Conservation (phyloP, 2,113 vertebrate species). For the Bungarus multicinctus region DNA sequence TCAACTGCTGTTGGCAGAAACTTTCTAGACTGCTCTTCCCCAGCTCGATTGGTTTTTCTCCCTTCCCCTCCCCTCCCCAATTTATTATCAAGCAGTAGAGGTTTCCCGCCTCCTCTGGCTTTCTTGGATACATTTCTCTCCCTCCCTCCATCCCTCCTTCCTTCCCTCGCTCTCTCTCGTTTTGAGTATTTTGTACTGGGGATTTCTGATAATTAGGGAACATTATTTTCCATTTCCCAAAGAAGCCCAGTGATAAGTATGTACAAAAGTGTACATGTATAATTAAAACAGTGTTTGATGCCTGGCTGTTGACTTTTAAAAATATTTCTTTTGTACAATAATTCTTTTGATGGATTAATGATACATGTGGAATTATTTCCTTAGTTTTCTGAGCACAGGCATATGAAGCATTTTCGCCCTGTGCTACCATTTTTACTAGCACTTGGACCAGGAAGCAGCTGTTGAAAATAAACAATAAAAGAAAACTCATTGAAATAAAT, state of each 20-base stretch:
- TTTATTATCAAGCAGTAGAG: neutral
- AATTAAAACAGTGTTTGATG: neutral
- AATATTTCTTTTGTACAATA: neutral
- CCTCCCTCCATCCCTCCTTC: too few species aligned
- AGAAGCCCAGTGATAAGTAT: neutral
- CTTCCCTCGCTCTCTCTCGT: neutral
- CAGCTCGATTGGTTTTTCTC: neutral
- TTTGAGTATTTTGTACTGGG: neutral
- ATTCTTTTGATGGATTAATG: neutral
- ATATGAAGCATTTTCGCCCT: neutral
- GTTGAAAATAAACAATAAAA: conserved; percentile 5
- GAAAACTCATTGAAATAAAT: neutral
- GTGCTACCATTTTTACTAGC: neutral
- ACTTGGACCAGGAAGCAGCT: conserved; percentile 14
- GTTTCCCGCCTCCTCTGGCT: neutral
- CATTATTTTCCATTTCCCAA: conserved; percentile 24
- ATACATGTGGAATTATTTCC: neutral
- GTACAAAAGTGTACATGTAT: conserved; percentile 13
- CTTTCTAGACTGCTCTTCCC: conserved; percentile 54
- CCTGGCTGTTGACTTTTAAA: neutral
- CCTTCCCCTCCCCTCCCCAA: accelerated
- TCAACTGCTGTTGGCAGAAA: conserved; percentile 74
- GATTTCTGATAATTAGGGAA: neutral
- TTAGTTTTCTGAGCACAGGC: neutral
- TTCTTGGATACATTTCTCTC: accelerated